Base-by-base conservation (phyloP, 2,888 invertebrate genomes). In the Drosophila nr. perissopoda region DNA sequence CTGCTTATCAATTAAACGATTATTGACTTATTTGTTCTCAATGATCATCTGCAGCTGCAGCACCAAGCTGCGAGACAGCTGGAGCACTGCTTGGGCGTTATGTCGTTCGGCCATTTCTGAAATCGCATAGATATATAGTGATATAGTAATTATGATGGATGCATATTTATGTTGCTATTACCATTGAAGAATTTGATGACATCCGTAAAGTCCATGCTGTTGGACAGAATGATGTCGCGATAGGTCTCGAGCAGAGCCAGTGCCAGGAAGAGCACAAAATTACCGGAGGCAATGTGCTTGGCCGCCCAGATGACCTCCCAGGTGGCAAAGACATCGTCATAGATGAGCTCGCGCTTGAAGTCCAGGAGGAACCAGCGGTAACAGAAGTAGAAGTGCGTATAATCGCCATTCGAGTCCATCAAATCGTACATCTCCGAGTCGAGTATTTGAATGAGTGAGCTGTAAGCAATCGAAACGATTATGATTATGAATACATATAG, bases 261-360 rank as follows among this genome's bases (percentile, higher is more conserved):
- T 0, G 98, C 98, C 73, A 99, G 95, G 94, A 99, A 99, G 71
- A 99, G 94, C 62, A 98, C 97, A 94, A 98, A 99, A 93, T 98
- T 96, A 53, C 96, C 95, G 0, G 98, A 98, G 16, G 98, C 95
- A 56, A 97, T 96, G 90, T 96, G 95, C 63, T 97, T 93, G 1
- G 98, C 98, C n/a, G 97, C 97, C 99, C 99, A 99, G 81, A 99
- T 98, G 52, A 97, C 95, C 93, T 99, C 99, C 99, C 99, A 99
- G 1, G 98, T 97, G 11, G 96, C 94, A 92, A 98, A 98, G n/a
- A 99, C 97, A 91, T 99, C 98, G 75, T 97, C 96, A 91, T 99
- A 99, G 25, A 97, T 94, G 78, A 99, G 94, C 93, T 99, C 99
- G 91, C 99, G 94, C 93, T 99, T 99, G 92, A 99, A 99, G 93